Evolutionary conservation across 2,888 invertebrate species (phyloP), one percentile per base, ranked within the genome.

Genomic region (Heterodera filipjevi): DNA sequence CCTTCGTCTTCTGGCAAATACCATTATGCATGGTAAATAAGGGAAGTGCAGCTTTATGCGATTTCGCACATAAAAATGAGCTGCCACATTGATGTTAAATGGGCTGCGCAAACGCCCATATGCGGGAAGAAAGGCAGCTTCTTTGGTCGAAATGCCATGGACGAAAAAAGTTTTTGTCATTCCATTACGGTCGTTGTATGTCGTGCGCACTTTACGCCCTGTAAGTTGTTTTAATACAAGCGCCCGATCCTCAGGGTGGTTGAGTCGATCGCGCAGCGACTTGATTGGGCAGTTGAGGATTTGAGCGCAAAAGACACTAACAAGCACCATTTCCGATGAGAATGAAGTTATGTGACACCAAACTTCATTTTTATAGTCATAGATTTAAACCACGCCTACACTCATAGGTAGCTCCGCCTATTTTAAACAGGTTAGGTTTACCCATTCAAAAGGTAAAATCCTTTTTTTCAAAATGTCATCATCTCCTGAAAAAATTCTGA

Each of bases 121-220:
- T 16, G 72, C 39, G 19, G 32, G 16, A 6, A 35, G 14, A 19
- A 19, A 30, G 19, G 46, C 53, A 1, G 72, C 35, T 3, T 39
- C 72, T 5, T 71, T 8, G 32, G 14, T 27, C 6, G 30, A 49
- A 16, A 71, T 49, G 12, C 53, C 72, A 35, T 32, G 19, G 19
- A 71, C 46, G 6, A 71, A 71, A 49, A 71, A 71, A 16, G 35
- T 39, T 71, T 71, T 71, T 3, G 19, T 6, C 5, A 39, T 14
- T 14, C 72, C 72, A 19, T 71, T 71, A 35, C 32, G 32, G 35
- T 71, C 39, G 3, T 49, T 30, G 32, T 71, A 71, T 12, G 72
- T 71, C 5, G 72, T 71, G 1, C 32, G 30, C 16, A 71, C 46
- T 39, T 71, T 71, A 16, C 53, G 46, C 1, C 72, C 72, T 19